Conservation (phyloP, 2,888 invertebrate genomes). For the Hoplodrina ambigua region DNA sequence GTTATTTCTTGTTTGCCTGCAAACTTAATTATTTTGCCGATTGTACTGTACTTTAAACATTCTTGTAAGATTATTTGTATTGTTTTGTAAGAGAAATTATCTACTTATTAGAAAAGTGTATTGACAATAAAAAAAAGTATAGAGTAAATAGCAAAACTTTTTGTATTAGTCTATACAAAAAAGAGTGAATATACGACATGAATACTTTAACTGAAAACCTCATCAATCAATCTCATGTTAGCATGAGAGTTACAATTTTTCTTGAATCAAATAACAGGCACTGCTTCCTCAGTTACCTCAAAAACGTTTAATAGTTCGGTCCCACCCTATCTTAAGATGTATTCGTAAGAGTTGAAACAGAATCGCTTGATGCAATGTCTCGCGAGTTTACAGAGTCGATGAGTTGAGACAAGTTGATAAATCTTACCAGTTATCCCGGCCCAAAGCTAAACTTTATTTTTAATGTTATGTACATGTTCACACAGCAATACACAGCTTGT, state of each 20-base stretch:
- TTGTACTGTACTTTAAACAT: neutral
- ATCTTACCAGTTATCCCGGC: neutral
- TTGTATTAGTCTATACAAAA: no score
- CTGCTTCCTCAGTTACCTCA: slow-evolving; percentile 49
- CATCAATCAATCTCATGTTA: no score
- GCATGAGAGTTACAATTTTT: no score
- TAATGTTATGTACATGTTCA: neutral
- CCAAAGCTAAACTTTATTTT: neutral
- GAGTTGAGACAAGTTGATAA: neutral
- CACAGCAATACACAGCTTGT: neutral
- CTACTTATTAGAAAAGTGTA: no score
- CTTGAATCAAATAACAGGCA: slow-evolving; percentile 35
- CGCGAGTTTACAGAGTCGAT: slow-evolving; percentile 10
- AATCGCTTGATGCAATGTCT: slow-evolving; percentile 18
- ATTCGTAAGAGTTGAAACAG: slow-evolving; percentile 38
- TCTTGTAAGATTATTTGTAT: no score
- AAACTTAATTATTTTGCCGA: neutral
- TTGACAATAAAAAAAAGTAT: no score
- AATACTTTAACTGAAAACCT: no score
- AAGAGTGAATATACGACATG: no score
- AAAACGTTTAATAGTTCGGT: slow-evolving; percentile 45
- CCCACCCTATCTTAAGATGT: slow-evolving; percentile 56
- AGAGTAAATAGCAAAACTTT: no score
- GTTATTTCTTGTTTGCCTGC: neutral
- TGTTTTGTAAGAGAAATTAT: no score